These are phyloP conservation scores for Thryonomys swinderianus DNA, from an alignment of 2,113 vertebrate species.

Conservation along the genomic window DNA sequence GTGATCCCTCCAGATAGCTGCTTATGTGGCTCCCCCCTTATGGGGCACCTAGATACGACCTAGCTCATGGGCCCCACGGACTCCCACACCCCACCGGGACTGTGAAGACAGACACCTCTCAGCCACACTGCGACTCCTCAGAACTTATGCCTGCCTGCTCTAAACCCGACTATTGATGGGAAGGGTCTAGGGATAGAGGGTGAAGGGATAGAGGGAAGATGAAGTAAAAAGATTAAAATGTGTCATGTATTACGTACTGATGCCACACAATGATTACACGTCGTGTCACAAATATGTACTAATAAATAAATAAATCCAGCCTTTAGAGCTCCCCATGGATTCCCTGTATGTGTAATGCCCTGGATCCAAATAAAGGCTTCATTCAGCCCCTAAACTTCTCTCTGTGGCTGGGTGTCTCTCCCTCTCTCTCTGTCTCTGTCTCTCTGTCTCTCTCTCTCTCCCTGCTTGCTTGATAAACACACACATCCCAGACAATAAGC, in stretches of 20 bases:
- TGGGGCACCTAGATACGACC: neutral
- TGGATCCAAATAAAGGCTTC: neutral
- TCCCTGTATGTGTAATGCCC: neutral
- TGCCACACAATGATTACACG: neutral
- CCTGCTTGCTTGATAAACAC: neutral
- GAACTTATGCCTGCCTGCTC: neutral
- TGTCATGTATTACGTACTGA: neutral
- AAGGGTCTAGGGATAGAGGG: neutral
- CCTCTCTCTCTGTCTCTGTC: neutral
- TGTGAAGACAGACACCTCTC: neutral
- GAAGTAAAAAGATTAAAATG: neutral
- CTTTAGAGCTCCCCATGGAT: neutral
- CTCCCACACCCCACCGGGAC: neutral
- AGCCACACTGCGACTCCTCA: neutral
- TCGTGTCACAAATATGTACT: neutral
- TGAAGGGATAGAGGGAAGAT: neutral
- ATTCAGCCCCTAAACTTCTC: neutral
- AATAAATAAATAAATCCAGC: neutral
- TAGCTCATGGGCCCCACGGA: neutral
- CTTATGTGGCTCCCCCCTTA: neutral
- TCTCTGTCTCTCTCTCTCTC: neutral
- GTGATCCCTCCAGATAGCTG: neutral
- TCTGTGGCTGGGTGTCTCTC: neutral
- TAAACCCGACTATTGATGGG: neutral
- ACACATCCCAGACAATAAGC: fast-evolving